Evolutionary conservation across 1,140 invertebrate species (phyloP).

Genomic region (Papilio machaon): DNA sequence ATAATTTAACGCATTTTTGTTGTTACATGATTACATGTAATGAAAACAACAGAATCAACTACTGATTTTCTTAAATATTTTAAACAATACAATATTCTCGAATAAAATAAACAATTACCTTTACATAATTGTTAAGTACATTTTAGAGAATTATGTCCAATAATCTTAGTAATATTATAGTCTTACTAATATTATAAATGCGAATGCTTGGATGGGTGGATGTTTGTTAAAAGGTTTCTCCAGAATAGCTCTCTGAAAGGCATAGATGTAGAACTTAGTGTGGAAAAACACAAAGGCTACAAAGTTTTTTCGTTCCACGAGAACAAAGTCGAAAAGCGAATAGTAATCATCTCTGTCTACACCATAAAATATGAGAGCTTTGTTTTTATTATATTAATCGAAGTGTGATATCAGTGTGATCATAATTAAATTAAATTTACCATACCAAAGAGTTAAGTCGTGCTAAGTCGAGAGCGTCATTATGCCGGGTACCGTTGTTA

Average conservation of each 20-base stretch:
- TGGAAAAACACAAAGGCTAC: no score
- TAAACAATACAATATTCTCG: neutral
- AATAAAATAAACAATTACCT: conserved; percentile 1
- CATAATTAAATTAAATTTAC: neutral
- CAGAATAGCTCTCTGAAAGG: no score
- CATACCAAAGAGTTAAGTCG: neutral
- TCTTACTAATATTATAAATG: no score
- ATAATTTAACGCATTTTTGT: neutral
- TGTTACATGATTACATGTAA: neutral
- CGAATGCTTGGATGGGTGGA: no score
- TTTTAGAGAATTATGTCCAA: neutral
- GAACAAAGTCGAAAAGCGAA: neutral
- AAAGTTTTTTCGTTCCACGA: no score
- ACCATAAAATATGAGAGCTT: neutral
- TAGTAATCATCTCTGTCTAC: neutral
- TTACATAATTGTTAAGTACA: neutral
- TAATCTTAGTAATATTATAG: neutral
- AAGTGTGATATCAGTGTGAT: neutral
- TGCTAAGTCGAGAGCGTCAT: neutral
- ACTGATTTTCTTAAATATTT: neutral
- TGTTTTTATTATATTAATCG: neutral
- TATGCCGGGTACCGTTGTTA: conserved; percentile 4
- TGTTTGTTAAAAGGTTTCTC: no score
- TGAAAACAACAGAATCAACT: neutral
- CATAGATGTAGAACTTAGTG: no score